Evolutionary conservation across 2,888 invertebrate species (phyloP), one percentile per base, ranked within the genome.

Genomic region (Macaria liturata): DNA sequence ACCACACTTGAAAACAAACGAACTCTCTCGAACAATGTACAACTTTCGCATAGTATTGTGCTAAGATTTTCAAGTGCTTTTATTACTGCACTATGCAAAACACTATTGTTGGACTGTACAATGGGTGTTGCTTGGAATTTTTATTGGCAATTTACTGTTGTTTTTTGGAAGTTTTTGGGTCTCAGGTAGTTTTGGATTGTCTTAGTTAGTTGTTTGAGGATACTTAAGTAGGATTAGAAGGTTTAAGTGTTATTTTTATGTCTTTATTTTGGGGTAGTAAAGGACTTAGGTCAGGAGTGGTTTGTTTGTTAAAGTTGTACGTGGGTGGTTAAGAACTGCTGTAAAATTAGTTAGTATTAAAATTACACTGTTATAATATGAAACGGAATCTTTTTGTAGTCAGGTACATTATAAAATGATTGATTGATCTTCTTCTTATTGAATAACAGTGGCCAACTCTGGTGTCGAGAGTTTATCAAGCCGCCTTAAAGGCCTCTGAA

Each of bases 51-150:
- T 45, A 49, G 61, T 46, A 70, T 71, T 75, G 68, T 66, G 67
- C 34, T 45, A 56, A 55, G 52, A 55, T 52, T 52, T 59, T 67
- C 59, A 62, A 73, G 71, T 67, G 61, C 62, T 69, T 74, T 71
- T 74, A 71, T 72, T 68, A 67, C 62, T 56, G 45, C 53, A 60
- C 46, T 69, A 68, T 65, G 63, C 64, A 70, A 64, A 69, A 64
- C 64, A 64, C 51, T 52, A 52, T 60, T 60, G 59, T 59, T 46
- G 69, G 4, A 42, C 42, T 42, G 9, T 42, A 42, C 64, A 70
- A 69, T 68, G 49, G 70, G 69, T 70, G 69, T 69, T 47, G 65
- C 47, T 45, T 4, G 61, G 67, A 67, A 67, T 67, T 65, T 65
- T 61, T 67, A 67, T 57, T 48, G 56, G 57, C 47, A 54, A 54